A percentile compares a stretch with the other conserved stretches of the same genome.
phyloP scores from a whole-genome alignment of 2,888 invertebrate species.

The Diachrysia chrysitis region DNA sequence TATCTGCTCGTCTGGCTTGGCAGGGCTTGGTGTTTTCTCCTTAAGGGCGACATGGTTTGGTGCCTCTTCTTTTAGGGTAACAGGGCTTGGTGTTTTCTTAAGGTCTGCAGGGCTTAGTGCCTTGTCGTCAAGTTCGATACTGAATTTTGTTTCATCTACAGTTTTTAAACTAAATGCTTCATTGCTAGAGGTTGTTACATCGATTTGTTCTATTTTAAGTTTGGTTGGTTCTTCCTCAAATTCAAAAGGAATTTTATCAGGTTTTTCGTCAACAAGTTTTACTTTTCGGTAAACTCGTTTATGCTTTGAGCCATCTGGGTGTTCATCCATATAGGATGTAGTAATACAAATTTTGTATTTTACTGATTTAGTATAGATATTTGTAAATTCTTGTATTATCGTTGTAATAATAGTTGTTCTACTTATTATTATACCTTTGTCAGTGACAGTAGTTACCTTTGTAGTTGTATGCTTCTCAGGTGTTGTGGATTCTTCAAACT shows the following conservation, averaged over 20 bases:
- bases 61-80: background rate
- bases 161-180: too few species aligned
- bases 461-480: constrained; percentile 29
- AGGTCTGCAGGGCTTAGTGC: constrained; percentile 7
- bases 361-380: background rate
- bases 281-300: constrained; percentile 23
- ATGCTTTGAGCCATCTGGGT: constrained; percentile 29
- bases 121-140: constrained; percentile 16
- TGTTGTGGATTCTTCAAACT: constrained; percentile 16
- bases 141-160: background rate
- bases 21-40: constrained; percentile 12
- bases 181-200: background rate
- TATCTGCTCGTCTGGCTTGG: background rate
- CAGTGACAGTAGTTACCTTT: constrained; percentile 20
- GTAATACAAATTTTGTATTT: constrained; percentile 32
- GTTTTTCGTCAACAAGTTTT: constrained; percentile 22
- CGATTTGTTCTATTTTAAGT: background rate
- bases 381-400: constrained; percentile 24
- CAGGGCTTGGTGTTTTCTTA: constrained; percentile 8
- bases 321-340: constrained; percentile 27
- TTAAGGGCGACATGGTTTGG: constrained; percentile 1
- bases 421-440: constrained; percentile 11
- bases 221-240: background rate
- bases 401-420: constrained; percentile 38
- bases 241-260: background rate